phyloP scores from a whole-genome alignment of 92 coral and sea anemone genomes.

The Metridium senile region DNA sequence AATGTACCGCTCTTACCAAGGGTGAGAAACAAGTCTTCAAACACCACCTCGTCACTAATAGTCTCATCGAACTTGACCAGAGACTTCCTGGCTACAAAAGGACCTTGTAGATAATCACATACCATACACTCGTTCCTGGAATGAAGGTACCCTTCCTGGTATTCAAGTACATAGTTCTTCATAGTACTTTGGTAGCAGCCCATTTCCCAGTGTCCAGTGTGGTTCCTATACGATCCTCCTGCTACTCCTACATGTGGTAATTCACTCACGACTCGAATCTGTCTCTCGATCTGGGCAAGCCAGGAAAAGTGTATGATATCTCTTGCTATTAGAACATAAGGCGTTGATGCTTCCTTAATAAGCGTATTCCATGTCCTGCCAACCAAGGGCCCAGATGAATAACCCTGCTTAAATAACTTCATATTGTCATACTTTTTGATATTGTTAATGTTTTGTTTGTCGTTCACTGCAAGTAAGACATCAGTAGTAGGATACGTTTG shows the following conservation, averaged over 20 bases:
- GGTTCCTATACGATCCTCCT: slow-evolving; percentile 53
- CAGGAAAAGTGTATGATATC: slow-evolving; percentile 55
- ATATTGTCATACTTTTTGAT: slow-evolving; percentile 19
- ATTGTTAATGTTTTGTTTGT: background rate
- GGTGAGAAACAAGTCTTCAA: slow-evolving; percentile 40
- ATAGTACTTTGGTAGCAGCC: slow-evolving; percentile 54
- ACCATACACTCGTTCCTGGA: slow-evolving; percentile 44
- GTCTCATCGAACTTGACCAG: slow-evolving; percentile 40
- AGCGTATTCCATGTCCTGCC: slow-evolving; percentile 53
- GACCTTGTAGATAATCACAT: slow-evolving; percentile 52
- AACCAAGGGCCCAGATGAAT: background rate
- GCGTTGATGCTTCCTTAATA: slow-evolving; percentile 29
- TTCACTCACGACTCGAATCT: slow-evolving; percentile 52
- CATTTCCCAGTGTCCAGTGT: slow-evolving; percentile 59
- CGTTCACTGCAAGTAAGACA: slow-evolving; percentile 33
- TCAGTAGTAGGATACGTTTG: slow-evolving; percentile 39
- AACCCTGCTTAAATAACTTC: slow-evolving; percentile 6
- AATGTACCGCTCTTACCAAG: slow-evolving; percentile 13
- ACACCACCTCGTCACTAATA: slow-evolving; percentile 36
- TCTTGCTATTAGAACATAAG: slow-evolving; percentile 44
- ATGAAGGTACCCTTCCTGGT: slow-evolving; percentile 56
- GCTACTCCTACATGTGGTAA: slow-evolving; percentile 57
- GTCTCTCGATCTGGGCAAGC: slow-evolving; percentile 52
- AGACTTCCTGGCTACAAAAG: slow-evolving; percentile 49
- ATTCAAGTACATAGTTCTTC: slow-evolving; percentile 47